phyloP scores from a whole-genome alignment of 2,113 vertebrate genomes.

The Mirounga angustirostris region DNA sequence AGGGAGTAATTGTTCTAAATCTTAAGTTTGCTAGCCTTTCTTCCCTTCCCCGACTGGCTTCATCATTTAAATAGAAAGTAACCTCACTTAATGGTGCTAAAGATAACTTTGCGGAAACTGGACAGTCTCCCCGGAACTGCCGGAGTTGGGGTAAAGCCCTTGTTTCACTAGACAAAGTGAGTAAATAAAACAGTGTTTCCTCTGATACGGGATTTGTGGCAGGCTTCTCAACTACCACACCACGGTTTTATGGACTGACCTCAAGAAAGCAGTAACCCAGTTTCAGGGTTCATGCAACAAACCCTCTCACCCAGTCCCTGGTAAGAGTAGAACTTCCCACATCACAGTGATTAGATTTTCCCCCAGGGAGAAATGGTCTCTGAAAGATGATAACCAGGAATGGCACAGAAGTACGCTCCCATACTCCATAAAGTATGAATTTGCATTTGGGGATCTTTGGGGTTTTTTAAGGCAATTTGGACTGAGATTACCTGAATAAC shows the following conservation, averaged over 20 bases:
- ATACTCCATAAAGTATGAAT: background rate
- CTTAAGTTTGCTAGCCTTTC: background rate
- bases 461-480: background rate
- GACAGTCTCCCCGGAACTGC: background rate
- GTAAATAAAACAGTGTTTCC: background rate
- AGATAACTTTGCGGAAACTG: slow-evolving; percentile 27
- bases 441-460: background rate
- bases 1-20: background rate
- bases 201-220: background rate
- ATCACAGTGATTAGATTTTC: background rate
- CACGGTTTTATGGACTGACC: background rate
- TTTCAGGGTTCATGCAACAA: slow-evolving; percentile 23
- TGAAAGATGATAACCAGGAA: background rate
- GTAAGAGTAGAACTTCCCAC: background rate
- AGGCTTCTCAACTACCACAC: slow-evolving; percentile 16
- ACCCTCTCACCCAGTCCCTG: background rate
- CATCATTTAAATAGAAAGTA: slow-evolving; percentile 52
- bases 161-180: background rate
- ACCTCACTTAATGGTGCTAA: background rate
- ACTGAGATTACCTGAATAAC: background rate
- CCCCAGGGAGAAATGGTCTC: background rate
- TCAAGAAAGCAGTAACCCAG: background rate
- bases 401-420: background rate
- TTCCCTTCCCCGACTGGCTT: background rate
- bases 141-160: background rate